These are phyloP conservation scores for Sminthurides aquaticus DNA, from an alignment of 2,888 invertebrate genomes.

Conservation along the genomic window DNA sequence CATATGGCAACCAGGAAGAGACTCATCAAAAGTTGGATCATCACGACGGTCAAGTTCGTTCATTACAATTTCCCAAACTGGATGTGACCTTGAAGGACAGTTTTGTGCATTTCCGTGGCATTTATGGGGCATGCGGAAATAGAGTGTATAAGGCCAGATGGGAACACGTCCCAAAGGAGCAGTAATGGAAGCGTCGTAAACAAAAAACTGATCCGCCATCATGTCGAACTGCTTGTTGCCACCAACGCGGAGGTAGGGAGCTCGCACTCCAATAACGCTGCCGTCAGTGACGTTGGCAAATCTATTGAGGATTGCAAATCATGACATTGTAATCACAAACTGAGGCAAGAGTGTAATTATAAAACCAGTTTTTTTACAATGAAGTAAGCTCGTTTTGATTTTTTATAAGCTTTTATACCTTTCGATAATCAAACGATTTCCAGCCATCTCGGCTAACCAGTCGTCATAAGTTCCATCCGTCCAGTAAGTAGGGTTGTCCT, in stretches of 20 bases:
- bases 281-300: conserved; percentile 89
- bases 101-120: conserved; percentile 91
- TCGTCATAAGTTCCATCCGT: conserved; percentile 72
- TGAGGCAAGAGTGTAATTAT: no score
- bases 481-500: conserved; percentile 88
- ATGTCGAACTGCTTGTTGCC: conserved; percentile 95
- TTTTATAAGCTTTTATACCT: no score
- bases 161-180: conserved; percentile 84
- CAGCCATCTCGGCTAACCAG: conserved; percentile 93
- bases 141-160: conserved; percentile 96
- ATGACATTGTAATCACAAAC: no score
- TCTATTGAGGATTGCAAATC: no score
- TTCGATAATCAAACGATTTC: conserved; percentile 75
- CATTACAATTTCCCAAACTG: conserved; percentile 96
- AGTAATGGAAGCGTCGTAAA: conserved; percentile 89
- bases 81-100: conserved; percentile 72
- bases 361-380: no score
- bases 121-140: no score
- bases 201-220: conserved; percentile 93
- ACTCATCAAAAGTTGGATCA: no score
- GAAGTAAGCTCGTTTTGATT: no score
- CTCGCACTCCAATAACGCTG: conserved; percentile 78
- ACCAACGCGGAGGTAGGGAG: conserved; percentile 82
- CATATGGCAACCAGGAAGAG: conserved; percentile 92
- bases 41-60: conserved; percentile 88